These are phyloP conservation scores for Eueremaeus valkanovi DNA, from an alignment of 2,888 invertebrate species.

Conservation along the genomic window DNA sequence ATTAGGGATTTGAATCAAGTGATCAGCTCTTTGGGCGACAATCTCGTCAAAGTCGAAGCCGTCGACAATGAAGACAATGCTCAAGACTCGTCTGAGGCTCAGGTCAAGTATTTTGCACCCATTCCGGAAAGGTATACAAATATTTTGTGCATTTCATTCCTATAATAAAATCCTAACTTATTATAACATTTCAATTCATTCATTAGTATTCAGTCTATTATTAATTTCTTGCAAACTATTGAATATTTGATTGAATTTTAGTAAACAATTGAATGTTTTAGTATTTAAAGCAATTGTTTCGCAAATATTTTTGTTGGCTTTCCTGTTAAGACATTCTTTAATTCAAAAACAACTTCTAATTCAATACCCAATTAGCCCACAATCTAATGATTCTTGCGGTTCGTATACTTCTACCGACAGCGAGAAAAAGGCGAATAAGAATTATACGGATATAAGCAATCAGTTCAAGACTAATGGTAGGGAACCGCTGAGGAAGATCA, in stretches of 20 bases:
- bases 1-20: slow-evolving; percentile 22
- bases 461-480: background rate
- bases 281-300: no score
- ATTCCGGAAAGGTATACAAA: background rate
- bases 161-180: no score
- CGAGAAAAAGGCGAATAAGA: background rate
- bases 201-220: no score
- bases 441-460: background rate
- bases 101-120: background rate
- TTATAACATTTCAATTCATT: no score
- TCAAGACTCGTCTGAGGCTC: background rate
- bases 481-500: no score
- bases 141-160: no score
- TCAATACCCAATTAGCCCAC: slow-evolving; percentile 20
- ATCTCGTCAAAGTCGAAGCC: background rate
- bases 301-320: no score
- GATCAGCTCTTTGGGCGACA: slow-evolving; percentile 26
- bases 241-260: no score
- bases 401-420: slow-evolving; percentile 17
- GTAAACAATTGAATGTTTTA: no score
- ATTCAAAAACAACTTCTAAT: no score
- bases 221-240: no score
- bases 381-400: slow-evolving; percentile 33
- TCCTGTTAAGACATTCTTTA: no score
- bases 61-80: slow-evolving; percentile 3